These are phyloP conservation scores for Oncorhynchus nerka DNA, from an alignment of 2,113 vertebrate genomes.

Conservation along the genomic window DNA sequence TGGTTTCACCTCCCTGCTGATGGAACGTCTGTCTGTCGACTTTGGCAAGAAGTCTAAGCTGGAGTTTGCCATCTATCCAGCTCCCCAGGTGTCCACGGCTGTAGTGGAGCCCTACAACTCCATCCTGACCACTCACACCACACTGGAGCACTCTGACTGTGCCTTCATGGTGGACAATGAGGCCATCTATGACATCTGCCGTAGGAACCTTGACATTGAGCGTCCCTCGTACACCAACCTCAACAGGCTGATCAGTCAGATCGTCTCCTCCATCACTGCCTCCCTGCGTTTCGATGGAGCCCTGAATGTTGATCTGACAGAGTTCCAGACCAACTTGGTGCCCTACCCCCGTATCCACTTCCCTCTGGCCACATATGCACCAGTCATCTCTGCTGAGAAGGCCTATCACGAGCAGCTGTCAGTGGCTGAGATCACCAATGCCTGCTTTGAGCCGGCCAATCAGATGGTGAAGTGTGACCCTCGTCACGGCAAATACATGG, in stretches of 20 bases:
- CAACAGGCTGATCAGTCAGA: conserved; percentile 73
- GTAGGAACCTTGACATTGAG: conserved; percentile 62
- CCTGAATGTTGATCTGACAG: conserved; percentile 73
- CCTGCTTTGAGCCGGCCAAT: conserved; percentile 77
- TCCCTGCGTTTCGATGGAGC: conserved; percentile 73
- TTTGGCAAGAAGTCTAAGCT: conserved; percentile 76
- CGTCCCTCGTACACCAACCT: conserved; percentile 71
- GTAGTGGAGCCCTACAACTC: conserved; percentile 80
- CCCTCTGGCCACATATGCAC: conserved; percentile 74
- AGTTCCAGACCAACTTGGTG: conserved; percentile 75
- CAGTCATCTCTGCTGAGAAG: conserved; percentile 76
- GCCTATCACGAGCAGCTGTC: conserved; percentile 77
- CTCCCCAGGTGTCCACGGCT: conserved; percentile 76
- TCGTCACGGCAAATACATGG: conserved; percentile 65
- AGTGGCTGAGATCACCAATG: conserved; percentile 76
- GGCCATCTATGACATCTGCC: conserved; percentile 74
- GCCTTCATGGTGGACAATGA: conserved; percentile 75
- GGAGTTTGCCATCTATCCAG: conserved; percentile 72
- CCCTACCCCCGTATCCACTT: conserved; percentile 80
- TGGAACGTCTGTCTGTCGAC: conserved; percentile 77
- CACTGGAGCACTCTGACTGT: conserved; percentile 76
- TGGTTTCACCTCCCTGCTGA: conserved; percentile 76
- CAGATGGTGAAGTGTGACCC: conserved; percentile 81
- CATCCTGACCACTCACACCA: conserved; percentile 77
- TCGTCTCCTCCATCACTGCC: conserved; percentile 69